phyloP scores from a whole-genome alignment of 2,113 vertebrate species.

The Trichechus manatus region DNA sequence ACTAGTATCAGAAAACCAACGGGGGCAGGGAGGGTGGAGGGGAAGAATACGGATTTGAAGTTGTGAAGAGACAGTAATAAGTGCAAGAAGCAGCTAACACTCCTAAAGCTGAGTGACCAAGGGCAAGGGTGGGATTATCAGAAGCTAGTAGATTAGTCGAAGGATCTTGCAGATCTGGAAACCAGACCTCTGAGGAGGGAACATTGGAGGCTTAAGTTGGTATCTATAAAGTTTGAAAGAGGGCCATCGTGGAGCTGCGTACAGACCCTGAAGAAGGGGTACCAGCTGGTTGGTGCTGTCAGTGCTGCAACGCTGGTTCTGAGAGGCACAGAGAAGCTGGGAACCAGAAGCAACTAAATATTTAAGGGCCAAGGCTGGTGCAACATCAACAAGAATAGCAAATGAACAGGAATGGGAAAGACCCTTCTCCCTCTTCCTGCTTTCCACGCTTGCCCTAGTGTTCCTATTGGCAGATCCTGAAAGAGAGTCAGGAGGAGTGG shows the following conservation, averaged over 20 bases:
- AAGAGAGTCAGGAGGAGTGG: background rate
- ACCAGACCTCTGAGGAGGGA: background rate
- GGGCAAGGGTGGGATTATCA: background rate
- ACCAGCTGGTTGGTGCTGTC: too few species aligned
- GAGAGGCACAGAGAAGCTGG: background rate
- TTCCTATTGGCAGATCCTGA: background rate
- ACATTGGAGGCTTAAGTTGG: background rate
- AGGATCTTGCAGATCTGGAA: background rate
- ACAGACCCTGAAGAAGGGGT: background rate
- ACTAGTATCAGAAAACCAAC: background rate
- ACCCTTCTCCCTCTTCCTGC: background rate
- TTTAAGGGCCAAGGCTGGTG: background rate
- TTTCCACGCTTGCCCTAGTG: background rate
- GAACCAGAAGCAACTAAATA: background rate
- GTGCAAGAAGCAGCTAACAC: background rate
- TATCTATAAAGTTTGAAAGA: background rate
- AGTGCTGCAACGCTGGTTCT: background rate
- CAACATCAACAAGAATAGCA: background rate
- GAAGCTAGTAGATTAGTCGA: background rate
- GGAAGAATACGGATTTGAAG: background rate
- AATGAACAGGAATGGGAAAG: background rate
- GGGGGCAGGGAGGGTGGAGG: too few species aligned
- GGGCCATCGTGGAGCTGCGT: fast-evolving
- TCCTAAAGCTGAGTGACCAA: background rate
- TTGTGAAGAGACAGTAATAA: background rate